These are phyloP conservation scores for Pyrrhosoma nymphula DNA, from an alignment of 2,888 invertebrate species.

Conservation along the genomic window DNA sequence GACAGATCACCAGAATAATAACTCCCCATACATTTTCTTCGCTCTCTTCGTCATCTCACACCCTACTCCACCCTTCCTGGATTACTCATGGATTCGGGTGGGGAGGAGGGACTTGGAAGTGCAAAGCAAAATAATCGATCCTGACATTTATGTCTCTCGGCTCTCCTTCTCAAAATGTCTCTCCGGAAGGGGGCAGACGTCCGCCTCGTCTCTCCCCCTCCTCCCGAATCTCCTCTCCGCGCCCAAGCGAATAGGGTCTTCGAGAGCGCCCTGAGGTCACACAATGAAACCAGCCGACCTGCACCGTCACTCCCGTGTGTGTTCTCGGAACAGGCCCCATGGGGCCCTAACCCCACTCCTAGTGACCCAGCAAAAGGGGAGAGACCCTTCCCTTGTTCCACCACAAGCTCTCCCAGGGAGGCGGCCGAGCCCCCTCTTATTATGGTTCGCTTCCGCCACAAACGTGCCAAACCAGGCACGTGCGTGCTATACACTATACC, in stretches of 20 bases:
- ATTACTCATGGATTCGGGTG: background rate
- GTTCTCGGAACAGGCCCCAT: background rate
- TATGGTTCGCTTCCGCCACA: too few relatives aligned
- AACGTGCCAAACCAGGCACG: too few relatives aligned
- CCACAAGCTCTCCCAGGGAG: background rate
- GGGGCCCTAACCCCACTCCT: background rate
- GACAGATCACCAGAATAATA: too few relatives aligned
- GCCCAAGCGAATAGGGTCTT: background rate
- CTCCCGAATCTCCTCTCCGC: background rate
- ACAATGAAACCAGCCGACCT: slow-evolving; percentile 16
- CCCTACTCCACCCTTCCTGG: background rate
- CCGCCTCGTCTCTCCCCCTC: background rate
- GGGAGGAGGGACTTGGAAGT: background rate
- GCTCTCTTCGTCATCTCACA: background rate
- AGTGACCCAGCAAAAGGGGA: background rate
- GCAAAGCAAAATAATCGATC: background rate
- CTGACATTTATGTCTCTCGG: background rate
- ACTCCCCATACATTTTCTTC: too few relatives aligned
- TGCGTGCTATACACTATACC: too few relatives aligned
- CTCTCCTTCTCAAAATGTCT: background rate
- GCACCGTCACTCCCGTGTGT: background rate
- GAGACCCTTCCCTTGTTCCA: background rate
- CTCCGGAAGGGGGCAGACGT: background rate
- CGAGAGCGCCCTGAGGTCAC: background rate
- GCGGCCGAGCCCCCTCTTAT: too few relatives aligned